Evolutionary conservation across 2,113 vertebrate genomes (phyloP).

Genomic region (Marmota flaviventris): DNA sequence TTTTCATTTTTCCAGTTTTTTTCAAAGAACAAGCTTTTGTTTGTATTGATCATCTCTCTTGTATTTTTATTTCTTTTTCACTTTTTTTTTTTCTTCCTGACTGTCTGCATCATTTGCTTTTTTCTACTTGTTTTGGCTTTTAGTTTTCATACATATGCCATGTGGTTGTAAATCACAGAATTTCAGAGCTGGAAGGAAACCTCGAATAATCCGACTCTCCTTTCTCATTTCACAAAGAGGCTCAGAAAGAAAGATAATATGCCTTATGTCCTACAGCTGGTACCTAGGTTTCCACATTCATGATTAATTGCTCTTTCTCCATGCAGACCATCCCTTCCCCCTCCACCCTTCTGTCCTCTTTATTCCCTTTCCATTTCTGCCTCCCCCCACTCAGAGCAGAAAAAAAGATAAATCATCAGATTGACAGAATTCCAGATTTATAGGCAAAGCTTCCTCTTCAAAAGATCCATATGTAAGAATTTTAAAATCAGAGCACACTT

Average conservation of each 20-base stretch:
- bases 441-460: neutral
- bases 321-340: rapidly evolving
- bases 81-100: neutral
- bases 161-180: neutral
- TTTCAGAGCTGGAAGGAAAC: neutral
- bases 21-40: neutral
- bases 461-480: neutral
- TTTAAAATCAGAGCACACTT: neutral
- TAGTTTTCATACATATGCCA: neutral
- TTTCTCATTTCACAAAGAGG: neutral
- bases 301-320: neutral
- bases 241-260: neutral
- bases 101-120: neutral
- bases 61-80: neutral
- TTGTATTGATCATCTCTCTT: neutral
- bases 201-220: neutral
- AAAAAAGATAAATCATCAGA: neutral
- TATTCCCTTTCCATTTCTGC: neutral
- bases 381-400: neutral
- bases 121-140: neutral
- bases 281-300: neutral
- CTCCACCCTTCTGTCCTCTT: no score
- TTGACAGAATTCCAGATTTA: neutral
- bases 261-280: neutral
- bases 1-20: neutral